These are phyloP conservation scores for Gymnobelideus leadbeateri DNA, from an alignment of 2,113 vertebrate species.

Conservation along the genomic window DNA sequence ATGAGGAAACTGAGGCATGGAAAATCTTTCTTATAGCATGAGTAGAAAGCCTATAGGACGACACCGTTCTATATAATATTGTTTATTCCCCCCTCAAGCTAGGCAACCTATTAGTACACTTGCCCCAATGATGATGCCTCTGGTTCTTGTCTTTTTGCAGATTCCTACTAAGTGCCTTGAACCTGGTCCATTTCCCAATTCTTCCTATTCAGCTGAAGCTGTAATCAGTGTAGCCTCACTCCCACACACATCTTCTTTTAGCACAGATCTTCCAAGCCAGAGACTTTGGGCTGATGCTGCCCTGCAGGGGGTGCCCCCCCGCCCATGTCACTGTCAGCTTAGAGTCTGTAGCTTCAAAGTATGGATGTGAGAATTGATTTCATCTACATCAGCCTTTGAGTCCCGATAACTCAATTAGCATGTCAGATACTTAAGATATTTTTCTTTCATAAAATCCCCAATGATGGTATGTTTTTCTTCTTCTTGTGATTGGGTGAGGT, in stretches of 20 bases:
- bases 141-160: conserved; percentile 12
- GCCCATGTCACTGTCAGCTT: conserved; percentile 74
- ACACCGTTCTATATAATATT: background rate
- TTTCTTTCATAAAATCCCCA: conserved; percentile 76
- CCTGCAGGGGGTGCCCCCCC: conserved; percentile 43
- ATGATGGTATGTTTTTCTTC: conserved; percentile 69
- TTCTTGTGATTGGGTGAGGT: conserved; percentile 70
- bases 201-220: conserved; percentile 58
- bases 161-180: conserved; percentile 28
- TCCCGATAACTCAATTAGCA: conserved; percentile 85
- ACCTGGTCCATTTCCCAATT: conserved; percentile 40
- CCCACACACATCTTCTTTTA: conserved; percentile 65
- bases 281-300: conserved; percentile 63
- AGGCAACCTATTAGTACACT: background rate
- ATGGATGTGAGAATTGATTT: conserved; percentile 85
- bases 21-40: background rate
- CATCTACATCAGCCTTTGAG: conserved; percentile 81
- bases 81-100: background rate
- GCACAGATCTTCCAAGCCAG: conserved; percentile 55
- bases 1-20: background rate
- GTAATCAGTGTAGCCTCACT: conserved; percentile 70
- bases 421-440: conserved; percentile 74
- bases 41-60: background rate
- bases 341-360: conserved; percentile 77
- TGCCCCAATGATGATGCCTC: conserved; percentile 1